Evolutionary conservation across 1,140 invertebrate species (phyloP).

Genomic region (Euschistus heros): DNA sequence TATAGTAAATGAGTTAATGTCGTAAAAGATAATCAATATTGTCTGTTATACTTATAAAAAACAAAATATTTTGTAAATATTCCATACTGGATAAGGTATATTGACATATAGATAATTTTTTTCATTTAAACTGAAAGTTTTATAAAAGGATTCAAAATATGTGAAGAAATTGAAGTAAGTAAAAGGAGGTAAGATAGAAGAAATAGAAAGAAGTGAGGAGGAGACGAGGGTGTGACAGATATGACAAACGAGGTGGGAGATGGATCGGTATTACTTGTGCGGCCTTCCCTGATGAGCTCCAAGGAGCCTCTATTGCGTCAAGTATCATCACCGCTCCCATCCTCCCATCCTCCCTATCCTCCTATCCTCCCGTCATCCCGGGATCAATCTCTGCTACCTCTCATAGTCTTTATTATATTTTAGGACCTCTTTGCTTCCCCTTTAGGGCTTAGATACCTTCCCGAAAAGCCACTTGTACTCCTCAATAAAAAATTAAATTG

Average conservation of each 20-base stretch:
- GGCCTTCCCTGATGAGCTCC: not conserved
- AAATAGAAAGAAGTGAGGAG: slow-evolving; percentile 7
- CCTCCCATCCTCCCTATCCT: not conserved
- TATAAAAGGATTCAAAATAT: not conserved
- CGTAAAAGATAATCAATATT: too few relatives aligned
- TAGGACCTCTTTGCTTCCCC: not conserved
- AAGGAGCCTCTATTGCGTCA: too few relatives aligned
- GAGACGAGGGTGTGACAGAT: not conserved
- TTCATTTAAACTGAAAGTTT: not conserved
- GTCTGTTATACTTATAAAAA: too few relatives aligned
- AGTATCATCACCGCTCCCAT: not conserved
- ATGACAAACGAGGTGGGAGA: slow-evolving; percentile 3
- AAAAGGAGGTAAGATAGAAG: slow-evolving; percentile 12
- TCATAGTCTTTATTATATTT: too few relatives aligned
- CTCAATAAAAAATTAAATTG: not conserved
- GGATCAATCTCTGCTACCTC: too few relatives aligned
- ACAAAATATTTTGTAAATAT: too few relatives aligned
- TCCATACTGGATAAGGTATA: too few relatives aligned
- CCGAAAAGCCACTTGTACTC: not conserved
- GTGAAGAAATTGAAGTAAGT: not conserved
- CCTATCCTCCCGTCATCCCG: not conserved
- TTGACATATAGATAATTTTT: too few relatives aligned
- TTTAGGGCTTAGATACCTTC: not conserved
- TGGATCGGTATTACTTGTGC: not conserved
- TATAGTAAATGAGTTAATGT: too few relatives aligned